A percentile compares a stretch with the other conserved stretches of the same genome.
Evolutionary conservation across 2,888 invertebrate genomes (phyloP).

Genomic region (Labia minor): DNA sequence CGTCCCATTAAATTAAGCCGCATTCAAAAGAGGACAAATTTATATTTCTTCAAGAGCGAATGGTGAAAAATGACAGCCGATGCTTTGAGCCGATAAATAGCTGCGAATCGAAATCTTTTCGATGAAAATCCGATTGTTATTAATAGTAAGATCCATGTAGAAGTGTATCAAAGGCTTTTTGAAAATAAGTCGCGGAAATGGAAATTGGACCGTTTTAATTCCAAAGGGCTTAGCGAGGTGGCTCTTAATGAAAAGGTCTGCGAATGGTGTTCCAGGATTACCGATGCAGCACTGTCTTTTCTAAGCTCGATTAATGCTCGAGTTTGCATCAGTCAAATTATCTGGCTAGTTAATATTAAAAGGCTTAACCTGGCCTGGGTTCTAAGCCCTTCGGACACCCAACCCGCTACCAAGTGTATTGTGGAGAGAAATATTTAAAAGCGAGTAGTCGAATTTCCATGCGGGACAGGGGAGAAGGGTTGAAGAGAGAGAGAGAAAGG

Average conservation of each 20-base stretch:
- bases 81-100: no score
- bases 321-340: not conserved
- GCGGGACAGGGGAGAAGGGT: no score
- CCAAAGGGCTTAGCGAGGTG: not conserved
- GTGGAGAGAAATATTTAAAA: conserved; percentile 8
- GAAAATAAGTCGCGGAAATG: not conserved
- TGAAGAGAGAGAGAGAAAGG: no score
- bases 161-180: not conserved
- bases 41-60: no score
- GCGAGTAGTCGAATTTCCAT: not conserved
- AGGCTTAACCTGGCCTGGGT: not conserved
- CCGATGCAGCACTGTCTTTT: not conserved
- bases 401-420: not conserved
- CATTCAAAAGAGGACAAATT: not conserved
- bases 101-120: no score
- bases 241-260: not conserved
- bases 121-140: not conserved
- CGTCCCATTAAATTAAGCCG: not conserved
- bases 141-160: not conserved
- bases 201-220: not conserved
- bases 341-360: conserved; percentile 8
- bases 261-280: not conserved
- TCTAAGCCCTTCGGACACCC: conserved; percentile 6
- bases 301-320: not conserved
- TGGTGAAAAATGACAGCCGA: no score